Evolutionary conservation across 37 sponge, comb jelly and placozoan species (phyloP).

Genomic region (Theonella swinhoei): DNA sequence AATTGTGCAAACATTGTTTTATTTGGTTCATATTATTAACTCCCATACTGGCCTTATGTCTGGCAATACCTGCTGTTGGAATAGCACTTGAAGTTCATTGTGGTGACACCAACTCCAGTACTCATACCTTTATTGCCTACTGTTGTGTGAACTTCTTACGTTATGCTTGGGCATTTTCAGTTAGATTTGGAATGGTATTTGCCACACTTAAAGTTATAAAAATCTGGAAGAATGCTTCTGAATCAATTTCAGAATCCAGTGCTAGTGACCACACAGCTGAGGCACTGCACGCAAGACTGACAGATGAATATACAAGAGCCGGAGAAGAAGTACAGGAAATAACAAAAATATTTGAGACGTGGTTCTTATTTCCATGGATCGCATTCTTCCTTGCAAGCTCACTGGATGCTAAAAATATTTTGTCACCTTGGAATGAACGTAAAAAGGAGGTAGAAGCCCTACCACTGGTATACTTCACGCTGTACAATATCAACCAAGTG

Average conservation of each 20-base stretch:
- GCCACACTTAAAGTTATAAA: background rate
- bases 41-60: background rate
- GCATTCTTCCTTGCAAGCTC: background rate
- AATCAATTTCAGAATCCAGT: too few relatives aligned
- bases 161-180: background rate
- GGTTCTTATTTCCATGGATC: background rate
- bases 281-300: background rate
- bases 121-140: background rate
- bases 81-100: background rate
- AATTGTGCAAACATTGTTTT: background rate
- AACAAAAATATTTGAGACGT: background rate
- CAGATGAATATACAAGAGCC: background rate
- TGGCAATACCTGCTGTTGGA: background rate
- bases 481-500: background rate
- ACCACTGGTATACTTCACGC: background rate
- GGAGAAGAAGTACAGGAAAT: background rate
- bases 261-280: background rate
- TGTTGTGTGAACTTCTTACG: background rate
- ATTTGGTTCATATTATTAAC: background rate
- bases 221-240: background rate
- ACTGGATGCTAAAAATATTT: background rate
- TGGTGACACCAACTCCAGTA: background rate
- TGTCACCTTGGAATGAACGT: background rate
- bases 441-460: background rate
- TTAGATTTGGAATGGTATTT: background rate